Conservation (phyloP, 1,140 invertebrate species). For the Ceratitis capitata region DNA sequence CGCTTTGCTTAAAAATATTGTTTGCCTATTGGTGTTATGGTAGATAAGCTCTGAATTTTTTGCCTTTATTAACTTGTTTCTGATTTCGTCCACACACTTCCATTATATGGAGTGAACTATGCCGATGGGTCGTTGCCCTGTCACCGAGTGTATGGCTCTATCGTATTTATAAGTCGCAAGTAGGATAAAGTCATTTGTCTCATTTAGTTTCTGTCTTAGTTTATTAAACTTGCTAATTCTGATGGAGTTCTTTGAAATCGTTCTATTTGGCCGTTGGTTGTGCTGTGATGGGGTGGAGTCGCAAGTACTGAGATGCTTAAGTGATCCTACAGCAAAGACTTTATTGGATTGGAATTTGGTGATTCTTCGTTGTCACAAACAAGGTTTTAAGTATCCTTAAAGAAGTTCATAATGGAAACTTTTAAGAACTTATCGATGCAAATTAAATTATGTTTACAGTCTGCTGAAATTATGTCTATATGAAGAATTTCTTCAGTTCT, state of each 20-base stretch:
- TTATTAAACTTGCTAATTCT: neutral
- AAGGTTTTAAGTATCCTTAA: neutral
- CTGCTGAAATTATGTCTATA: neutral
- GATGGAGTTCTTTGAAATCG: neutral
- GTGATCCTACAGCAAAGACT: neutral
- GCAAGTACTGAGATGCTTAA: neutral
- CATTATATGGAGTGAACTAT: neutral
- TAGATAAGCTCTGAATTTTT: neutral
- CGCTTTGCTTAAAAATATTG: neutral
- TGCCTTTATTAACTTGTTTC: neutral
- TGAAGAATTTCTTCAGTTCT: neutral
- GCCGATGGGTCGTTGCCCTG: neutral
- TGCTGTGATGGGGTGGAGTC: neutral
- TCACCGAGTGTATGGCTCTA: neutral
- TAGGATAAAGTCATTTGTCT: neutral
- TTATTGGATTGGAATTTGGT: neutral
- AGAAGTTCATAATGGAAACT: conserved; percentile 22
- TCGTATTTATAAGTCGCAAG: neutral
- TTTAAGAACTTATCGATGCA: conserved; percentile 17
- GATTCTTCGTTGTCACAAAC: neutral
- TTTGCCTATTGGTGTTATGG: neutral
- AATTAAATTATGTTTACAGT: conserved; percentile 4
- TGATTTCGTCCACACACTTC: neutral
- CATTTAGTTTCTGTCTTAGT: neutral
- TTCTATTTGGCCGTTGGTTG: neutral